Conservation (phyloP, 1,140 invertebrate genomes). For the Formica exsecta region DNA sequence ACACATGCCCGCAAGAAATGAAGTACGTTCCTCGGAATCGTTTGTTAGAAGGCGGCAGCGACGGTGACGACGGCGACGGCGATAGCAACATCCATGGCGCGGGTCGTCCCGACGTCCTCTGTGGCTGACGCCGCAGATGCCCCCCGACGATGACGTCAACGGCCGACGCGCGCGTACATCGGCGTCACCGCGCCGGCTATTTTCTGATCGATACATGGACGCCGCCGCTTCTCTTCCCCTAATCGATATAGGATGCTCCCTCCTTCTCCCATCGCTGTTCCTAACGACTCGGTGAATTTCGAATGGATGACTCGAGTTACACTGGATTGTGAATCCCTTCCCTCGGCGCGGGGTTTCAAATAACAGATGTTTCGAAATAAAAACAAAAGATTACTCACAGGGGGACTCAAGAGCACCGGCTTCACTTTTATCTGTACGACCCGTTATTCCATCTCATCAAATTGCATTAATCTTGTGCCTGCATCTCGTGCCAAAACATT, state of each 20-base stretch:
- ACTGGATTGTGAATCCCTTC: no score
- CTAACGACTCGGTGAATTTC: no score
- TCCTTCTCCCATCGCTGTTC: no score
- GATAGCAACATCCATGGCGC: conserved; percentile 24
- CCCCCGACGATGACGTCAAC: conserved; percentile 33
- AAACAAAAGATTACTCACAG: background rate
- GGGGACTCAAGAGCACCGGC: background rate
- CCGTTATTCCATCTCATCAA: background rate
- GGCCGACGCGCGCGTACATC: conserved; percentile 29
- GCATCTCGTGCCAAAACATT: background rate
- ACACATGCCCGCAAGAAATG: conserved; percentile 24
- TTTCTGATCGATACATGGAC: conserved; percentile 53
- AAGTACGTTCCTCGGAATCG: background rate
- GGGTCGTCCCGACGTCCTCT: conserved; percentile 36
- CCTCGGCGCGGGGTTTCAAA: background rate
- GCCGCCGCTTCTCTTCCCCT: background rate
- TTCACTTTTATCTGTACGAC: background rate
- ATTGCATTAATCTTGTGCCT: background rate
- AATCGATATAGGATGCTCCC: conserved; percentile 7
- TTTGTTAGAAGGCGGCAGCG: background rate
- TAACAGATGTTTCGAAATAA: background rate
- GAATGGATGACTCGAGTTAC: no score
- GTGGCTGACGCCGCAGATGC: conserved; percentile 7
- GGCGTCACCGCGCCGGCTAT: conserved; percentile 48
- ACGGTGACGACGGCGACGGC: background rate